Conservation (phyloP, 2,113 vertebrate genomes). For the Channa argus region DNA sequence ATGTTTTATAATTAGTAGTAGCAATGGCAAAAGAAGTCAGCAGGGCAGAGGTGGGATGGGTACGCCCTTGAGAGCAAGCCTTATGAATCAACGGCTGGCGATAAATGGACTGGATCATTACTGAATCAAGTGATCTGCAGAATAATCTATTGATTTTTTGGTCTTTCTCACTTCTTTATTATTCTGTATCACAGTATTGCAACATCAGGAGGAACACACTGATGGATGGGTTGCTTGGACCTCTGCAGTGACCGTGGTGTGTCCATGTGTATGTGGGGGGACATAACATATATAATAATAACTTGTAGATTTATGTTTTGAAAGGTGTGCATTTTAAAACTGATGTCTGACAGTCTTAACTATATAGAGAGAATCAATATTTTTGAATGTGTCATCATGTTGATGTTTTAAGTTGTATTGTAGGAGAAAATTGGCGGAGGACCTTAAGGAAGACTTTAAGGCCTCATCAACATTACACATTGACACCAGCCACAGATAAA, state of each 20-base stretch:
- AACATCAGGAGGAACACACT: conserved; percentile 84
- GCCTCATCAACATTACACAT: conserved; percentile 56
- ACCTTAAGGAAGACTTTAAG: conserved; percentile 16
- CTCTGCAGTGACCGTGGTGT: conserved; percentile 64
- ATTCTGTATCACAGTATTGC: conserved; percentile 86
- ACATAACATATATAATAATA: conserved; percentile 45
- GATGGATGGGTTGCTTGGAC: conserved; percentile 79
- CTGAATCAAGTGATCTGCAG: conserved; percentile 87
- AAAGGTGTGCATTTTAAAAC: conserved; percentile 19
- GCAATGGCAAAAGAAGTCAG: conserved; percentile 77
- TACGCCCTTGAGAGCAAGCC: conserved; percentile 80
- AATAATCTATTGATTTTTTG: conserved; percentile 88
- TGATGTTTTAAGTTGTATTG: conserved; percentile 9
- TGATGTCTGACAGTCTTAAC: conserved; percentile 10
- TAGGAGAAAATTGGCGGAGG: neutral
- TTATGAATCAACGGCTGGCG: conserved; percentile 83
- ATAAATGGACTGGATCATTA: conserved; percentile 87
- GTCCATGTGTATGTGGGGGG: conserved; percentile 21
- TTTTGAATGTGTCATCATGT: conserved; percentile 14
- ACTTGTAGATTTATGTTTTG: conserved; percentile 18
- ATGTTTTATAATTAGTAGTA: conserved; percentile 84
- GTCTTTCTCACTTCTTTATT: conserved; percentile 86
- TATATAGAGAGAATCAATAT: conserved; percentile 6
- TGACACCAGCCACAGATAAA: conserved; percentile 49
- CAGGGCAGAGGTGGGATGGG: conserved; percentile 78